These are phyloP conservation scores for Anolis apletophallus DNA, from an alignment of 2,797 vertebrate species.

Conservation along the genomic window DNA sequence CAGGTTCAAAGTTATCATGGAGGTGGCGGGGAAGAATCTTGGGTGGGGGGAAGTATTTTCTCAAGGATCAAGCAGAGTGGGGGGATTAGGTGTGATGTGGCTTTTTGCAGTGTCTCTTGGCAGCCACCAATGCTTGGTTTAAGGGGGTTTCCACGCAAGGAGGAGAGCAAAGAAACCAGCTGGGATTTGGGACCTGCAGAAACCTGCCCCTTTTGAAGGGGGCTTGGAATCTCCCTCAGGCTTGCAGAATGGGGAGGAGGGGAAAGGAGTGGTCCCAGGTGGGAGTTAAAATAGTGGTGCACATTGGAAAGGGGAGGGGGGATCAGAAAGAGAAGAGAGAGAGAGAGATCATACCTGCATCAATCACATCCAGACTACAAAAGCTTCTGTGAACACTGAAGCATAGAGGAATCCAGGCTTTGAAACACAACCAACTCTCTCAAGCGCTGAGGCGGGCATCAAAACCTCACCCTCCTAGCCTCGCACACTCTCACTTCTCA, in stretches of 20 bases:
- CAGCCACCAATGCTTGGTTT: not conserved
- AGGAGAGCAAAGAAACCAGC: conserved; percentile 18
- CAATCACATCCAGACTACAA: conserved; percentile 33
- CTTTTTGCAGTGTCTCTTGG: conserved; percentile 37
- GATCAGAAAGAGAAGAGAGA: not conserved
- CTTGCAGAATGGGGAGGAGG: not conserved
- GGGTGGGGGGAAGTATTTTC: conserved; percentile 7
- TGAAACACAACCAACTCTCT: conserved; percentile 30
- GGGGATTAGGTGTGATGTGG: conserved; percentile 38
- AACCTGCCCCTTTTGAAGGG: conserved; percentile 47
- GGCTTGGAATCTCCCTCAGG: conserved; percentile 40
- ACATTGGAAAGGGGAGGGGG: conserved; percentile 7
- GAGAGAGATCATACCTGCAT: not conserved
- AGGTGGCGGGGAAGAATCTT: no score
- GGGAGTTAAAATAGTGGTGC: conserved; percentile 1
- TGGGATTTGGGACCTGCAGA: conserved; percentile 42
- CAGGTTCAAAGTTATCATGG: conserved; percentile 35
- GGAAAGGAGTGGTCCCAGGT: conserved; percentile 34
- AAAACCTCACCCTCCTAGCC: not conserved
- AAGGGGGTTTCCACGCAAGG: conserved; percentile 33
- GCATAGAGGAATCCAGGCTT: conserved; percentile 21
- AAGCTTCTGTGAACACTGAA: conserved; percentile 35
- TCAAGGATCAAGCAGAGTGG: conserved; percentile 27
- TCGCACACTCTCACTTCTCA: not conserved
- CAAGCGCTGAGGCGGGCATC: not conserved